phyloP scores from a whole-genome alignment of 2,888 invertebrate genomes.

The Calameuta filiformis region DNA sequence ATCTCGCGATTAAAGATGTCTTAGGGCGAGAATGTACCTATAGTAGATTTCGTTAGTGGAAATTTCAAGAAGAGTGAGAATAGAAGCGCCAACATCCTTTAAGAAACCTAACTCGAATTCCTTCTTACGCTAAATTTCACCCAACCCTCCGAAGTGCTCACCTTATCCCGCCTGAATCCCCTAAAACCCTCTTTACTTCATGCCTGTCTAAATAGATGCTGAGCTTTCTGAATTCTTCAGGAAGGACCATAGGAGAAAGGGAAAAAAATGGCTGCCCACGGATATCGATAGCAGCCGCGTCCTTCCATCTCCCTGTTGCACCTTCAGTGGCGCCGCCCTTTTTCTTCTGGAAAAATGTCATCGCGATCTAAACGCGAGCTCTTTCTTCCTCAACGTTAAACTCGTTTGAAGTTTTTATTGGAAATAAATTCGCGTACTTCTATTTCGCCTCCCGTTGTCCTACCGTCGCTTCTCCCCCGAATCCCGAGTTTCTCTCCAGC shows the following conservation, averaged over 20 bases:
- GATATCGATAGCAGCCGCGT: background rate
- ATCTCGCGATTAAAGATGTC: background rate
- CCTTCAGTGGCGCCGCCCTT: background rate
- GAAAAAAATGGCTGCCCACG: background rate
- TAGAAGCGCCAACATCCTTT: background rate
- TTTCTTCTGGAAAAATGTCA: background rate
- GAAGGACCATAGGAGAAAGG: background rate
- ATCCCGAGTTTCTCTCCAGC: background rate
- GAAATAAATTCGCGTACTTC: background rate
- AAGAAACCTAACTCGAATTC: background rate
- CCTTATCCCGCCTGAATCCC: background rate
- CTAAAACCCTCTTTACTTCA: background rate
- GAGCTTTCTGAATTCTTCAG: background rate
- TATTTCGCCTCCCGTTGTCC: background rate
- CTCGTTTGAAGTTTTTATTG: background rate
- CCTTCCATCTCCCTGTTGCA: background rate
- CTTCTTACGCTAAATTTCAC: background rate
- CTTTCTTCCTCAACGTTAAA: background rate
- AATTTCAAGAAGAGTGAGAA: background rate
- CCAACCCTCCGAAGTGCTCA: background rate
- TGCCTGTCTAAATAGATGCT: background rate
- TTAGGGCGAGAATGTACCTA: background rate
- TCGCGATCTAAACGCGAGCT: background rate
- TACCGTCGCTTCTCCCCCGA: background rate
- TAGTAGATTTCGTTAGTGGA: background rate